Conservation (phyloP, 2,113 vertebrate genomes). For the Burhinus oedicnemus region DNA sequence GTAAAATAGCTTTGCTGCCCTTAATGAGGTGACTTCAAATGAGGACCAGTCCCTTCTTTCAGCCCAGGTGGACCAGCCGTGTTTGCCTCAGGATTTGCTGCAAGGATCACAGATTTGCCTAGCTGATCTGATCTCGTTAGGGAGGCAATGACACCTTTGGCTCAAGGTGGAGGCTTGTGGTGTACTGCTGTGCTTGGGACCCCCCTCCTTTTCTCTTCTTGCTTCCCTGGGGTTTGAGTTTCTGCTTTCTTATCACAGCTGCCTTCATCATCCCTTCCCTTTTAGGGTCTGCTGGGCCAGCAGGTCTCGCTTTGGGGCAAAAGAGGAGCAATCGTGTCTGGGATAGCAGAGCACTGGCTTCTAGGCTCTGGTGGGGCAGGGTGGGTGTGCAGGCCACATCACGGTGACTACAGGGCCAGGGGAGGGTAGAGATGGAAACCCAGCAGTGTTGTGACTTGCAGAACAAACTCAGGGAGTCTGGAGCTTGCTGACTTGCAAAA, state of each 20-base stretch:
- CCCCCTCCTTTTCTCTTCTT: not conserved
- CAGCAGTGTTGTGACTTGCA: not conserved
- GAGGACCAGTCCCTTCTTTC: not conserved
- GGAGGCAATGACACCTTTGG: not conserved
- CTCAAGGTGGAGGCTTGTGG: not conserved
- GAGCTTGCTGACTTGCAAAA: not conserved
- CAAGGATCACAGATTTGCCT: not conserved
- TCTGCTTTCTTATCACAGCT: not conserved
- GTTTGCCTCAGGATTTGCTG: not conserved
- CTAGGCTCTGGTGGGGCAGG: not conserved
- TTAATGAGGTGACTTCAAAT: not conserved
- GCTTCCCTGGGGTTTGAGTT: not conserved
- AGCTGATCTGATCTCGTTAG: not conserved
- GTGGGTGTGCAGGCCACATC: not conserved
- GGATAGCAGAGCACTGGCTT: not conserved
- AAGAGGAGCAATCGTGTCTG: not conserved
- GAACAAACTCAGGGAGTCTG: not conserved
- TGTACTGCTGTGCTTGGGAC: not conserved
- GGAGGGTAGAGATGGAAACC: not conserved
- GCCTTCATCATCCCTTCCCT: not conserved
- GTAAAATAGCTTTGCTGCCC: not conserved
- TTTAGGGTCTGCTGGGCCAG: not conserved
- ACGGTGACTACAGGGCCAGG: not conserved
- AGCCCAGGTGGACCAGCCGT: rapidly evolving
- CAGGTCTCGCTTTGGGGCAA: not conserved